Evolutionary conservation across 2,797 vertebrate species (phyloP), one percentile per base, ranked within the genome.

Genomic region (Aviceda leuphotes): DNA sequence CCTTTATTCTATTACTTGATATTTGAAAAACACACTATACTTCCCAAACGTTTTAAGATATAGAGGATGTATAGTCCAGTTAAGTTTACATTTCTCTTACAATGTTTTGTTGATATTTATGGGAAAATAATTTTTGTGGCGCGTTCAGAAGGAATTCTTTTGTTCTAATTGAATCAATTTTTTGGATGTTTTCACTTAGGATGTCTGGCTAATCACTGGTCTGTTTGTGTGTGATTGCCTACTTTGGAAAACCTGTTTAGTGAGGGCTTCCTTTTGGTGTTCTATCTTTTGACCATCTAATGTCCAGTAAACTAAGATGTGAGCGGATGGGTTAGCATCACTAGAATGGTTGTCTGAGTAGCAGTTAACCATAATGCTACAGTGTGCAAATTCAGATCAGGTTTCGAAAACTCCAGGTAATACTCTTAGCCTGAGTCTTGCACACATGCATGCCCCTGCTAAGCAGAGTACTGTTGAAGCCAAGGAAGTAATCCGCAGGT

Each of bases 181-280:
- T 62, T 56, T 52, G 33, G 3, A 77, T 94, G 44, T 84, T 94
- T 84, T 87, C 21, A 43, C 47, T 68, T 74, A 66, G 26, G 9
- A 46, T 55, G 26, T 61, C 37, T 93, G 35, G 46, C 41, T 87
- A 47, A 83, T 93, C 49, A 62, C 22, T 87, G 39, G 18, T 47
- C 44, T 94, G 52, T 84, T 90, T 88, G 20, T 85, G 9, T 90
- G 17, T 73, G 47, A 80, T 28, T 81, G 43, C 31, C 49, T 43
- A 71, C 54, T 97, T 94, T 41, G 86, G 71, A 92, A 95, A 83
- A 55, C 49, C 37, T 49, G 37, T 44, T 94, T 91, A 52, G 21
- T 54, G 30, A 89, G 30, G 19, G 54, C 28, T 95, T 90, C 17
- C 25, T 66, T 91, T 79, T 88, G 39, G 54, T 62, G 4, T 92